Conservation (phyloP, 2,797 vertebrate genomes). For the Ptychobarbus kaznakovi region DNA sequence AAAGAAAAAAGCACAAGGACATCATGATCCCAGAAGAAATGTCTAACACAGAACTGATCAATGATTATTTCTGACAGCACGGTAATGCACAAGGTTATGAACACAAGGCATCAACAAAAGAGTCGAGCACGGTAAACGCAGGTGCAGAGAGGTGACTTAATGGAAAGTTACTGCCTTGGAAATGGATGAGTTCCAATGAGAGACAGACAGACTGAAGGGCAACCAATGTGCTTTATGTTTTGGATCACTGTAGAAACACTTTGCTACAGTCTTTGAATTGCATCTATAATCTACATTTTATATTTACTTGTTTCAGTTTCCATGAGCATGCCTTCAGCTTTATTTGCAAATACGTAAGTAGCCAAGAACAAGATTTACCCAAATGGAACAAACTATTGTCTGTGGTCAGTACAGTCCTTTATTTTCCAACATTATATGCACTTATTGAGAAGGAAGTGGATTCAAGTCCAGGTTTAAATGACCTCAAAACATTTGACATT, state of each 20-base stretch:
- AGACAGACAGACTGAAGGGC: neutral
- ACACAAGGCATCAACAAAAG: constrained; percentile 23
- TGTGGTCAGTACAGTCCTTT: constrained; percentile 14
- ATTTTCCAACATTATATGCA: neutral
- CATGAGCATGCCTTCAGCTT: neutral
- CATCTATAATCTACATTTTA: neutral
- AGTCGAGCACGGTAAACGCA: constrained; percentile 26
- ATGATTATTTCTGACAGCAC: constrained; percentile 23
- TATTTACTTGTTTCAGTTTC: neutral
- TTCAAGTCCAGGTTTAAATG: constrained; percentile 39
- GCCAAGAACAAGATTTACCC: neutral
- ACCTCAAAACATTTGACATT: constrained; percentile 28
- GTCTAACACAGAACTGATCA: neutral
- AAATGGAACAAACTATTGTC: neutral
- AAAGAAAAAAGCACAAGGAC: neutral
- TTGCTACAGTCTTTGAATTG: neutral
- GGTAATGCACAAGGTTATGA: constrained; percentile 36
- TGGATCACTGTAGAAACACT: constrained; percentile 2
- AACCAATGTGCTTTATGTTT: neutral
- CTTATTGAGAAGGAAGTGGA: constrained; percentile 16
- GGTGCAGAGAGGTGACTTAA: constrained; percentile 49
- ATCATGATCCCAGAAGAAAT: neutral
- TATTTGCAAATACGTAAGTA: neutral
- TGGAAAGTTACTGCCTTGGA: constrained; percentile 68
- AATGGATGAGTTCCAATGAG: constrained; percentile 3